Evolutionary conservation across 2,113 vertebrate species (phyloP).

Genomic region (Onychorhynchus coronatus): DNA sequence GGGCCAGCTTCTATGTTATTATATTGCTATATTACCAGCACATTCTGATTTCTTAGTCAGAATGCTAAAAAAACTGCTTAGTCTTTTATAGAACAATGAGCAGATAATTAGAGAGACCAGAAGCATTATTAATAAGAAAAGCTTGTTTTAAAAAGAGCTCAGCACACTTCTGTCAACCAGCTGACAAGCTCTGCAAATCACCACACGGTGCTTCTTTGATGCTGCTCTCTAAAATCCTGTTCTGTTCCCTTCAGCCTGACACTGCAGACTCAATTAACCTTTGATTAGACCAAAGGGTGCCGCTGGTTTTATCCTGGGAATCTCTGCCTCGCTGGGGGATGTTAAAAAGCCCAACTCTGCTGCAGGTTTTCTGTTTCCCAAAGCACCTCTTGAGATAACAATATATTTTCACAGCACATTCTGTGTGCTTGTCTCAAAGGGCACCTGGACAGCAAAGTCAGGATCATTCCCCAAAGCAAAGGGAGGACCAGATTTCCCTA

Average conservation of each 20-base stretch:
- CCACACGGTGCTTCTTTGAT: not conserved
- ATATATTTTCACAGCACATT: not conserved
- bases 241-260: not conserved
- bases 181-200: constrained; percentile 39
- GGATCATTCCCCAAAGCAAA: not conserved
- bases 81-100: not conserved
- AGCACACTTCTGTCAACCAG: not conserved
- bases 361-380: not conserved
- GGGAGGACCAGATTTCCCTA: not conserved
- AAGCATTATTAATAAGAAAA: constrained; percentile 12
- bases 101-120: constrained; percentile 20
- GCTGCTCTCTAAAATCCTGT: not conserved
- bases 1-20: not conserved
- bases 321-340: not conserved
- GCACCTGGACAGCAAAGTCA: not conserved
- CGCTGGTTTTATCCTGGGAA: not conserved
- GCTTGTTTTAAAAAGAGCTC: not conserved
- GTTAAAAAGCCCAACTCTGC: fast-evolving
- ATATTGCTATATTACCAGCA: not conserved
- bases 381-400: not conserved
- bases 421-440: not conserved
- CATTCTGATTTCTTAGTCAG: not conserved
- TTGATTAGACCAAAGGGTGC: not conserved
- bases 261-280: constrained; percentile 29
- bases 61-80: not conserved